Evolutionary conservation across 2,888 invertebrate species (phyloP).

Genomic region (Orchesella flavescens): DNA sequence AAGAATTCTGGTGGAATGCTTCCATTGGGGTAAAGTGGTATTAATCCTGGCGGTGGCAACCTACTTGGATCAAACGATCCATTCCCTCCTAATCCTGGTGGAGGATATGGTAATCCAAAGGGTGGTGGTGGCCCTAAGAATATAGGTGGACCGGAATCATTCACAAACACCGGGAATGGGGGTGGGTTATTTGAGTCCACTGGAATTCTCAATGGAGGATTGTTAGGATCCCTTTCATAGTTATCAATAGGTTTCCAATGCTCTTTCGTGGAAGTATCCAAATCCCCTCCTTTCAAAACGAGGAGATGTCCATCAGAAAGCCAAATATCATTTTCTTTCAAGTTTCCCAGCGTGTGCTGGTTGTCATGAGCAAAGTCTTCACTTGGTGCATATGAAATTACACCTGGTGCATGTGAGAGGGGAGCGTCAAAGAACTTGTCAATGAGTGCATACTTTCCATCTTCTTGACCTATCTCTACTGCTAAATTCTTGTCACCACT

Average conservation of each 20-base stretch:
- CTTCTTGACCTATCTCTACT: conserved; percentile 75
- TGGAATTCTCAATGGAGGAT: conserved; percentile 88
- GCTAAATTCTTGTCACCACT: conserved; percentile 70
- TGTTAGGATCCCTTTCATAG: conserved; percentile 83
- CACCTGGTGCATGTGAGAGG: conserved; percentile 83
- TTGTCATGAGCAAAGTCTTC: conserved; percentile 88
- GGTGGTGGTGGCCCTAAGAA: conserved; percentile 84
- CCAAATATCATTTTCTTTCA: conserved; percentile 91
- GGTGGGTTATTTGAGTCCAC: conserved; percentile 86
- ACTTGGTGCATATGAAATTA: conserved; percentile 87
- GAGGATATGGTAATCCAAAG: conserved; percentile 80
- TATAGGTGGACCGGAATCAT: conserved; percentile 88
- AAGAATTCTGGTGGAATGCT: conserved; percentile 68
- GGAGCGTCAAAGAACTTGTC: conserved; percentile 83
- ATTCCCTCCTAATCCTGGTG: conserved; percentile 65
- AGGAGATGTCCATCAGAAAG: conserved; percentile 90
- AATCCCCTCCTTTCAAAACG: conserved; percentile 85
- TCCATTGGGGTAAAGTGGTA: conserved; percentile 71
- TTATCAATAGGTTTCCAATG: conserved; percentile 88
- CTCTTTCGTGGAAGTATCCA: conserved; percentile 74
- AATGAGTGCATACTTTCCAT: conserved; percentile 91
- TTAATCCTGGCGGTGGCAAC: conserved; percentile 71
- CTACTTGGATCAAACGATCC: conserved; percentile 70
- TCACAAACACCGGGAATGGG: conserved; percentile 93
- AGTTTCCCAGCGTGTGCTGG: conserved; percentile 85